phyloP scores from a whole-genome alignment of 1,140 invertebrate species.

The Drosophila azteca region DNA sequence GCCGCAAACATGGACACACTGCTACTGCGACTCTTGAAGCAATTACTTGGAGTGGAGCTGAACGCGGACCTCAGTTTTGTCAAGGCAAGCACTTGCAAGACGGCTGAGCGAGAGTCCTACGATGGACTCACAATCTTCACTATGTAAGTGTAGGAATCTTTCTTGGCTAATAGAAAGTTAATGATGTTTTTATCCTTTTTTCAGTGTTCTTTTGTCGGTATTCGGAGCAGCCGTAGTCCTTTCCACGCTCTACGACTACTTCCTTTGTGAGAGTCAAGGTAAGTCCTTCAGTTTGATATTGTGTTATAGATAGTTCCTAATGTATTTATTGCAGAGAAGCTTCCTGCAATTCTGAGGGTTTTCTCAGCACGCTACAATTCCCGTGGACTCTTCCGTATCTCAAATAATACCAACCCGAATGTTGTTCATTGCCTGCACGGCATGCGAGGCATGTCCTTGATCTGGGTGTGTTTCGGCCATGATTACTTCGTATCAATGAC shows the following conservation, averaged over 20 bases:
- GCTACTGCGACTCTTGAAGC: conserved; percentile 20
- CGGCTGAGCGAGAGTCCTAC: conserved; percentile 22
- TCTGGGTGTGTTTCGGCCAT: conserved; percentile 88
- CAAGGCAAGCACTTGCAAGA: conserved; percentile 26
- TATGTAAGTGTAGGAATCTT: conserved; percentile 36
- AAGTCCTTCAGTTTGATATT: not conserved
- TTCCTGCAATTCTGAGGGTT: conserved; percentile 37
- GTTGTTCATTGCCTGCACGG: conserved; percentile 85
- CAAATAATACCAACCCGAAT: conserved; percentile 52
- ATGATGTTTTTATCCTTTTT: too few species aligned
- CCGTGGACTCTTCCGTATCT: conserved; percentile 35
- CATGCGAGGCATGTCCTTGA: conserved; percentile 86
- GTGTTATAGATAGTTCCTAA: not conserved
- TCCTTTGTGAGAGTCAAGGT: conserved; percentile 50
- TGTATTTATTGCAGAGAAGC: conserved; percentile 28
- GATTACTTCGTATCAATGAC: conserved; percentile 66
- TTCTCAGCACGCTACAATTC: conserved; percentile 60
- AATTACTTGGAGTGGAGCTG: conserved; percentile 30
- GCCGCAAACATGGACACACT: conserved; percentile 41
- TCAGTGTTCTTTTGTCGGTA: conserved; percentile 43
- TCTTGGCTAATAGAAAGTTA: too few species aligned
- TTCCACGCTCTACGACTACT: conserved; percentile 55
- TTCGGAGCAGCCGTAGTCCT: conserved; percentile 18
- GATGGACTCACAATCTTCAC: conserved; percentile 54
- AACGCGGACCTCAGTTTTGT: conserved; percentile 23